phyloP scores from a whole-genome alignment of 2,113 vertebrate genomes.

The Ammodytes dubius region DNA sequence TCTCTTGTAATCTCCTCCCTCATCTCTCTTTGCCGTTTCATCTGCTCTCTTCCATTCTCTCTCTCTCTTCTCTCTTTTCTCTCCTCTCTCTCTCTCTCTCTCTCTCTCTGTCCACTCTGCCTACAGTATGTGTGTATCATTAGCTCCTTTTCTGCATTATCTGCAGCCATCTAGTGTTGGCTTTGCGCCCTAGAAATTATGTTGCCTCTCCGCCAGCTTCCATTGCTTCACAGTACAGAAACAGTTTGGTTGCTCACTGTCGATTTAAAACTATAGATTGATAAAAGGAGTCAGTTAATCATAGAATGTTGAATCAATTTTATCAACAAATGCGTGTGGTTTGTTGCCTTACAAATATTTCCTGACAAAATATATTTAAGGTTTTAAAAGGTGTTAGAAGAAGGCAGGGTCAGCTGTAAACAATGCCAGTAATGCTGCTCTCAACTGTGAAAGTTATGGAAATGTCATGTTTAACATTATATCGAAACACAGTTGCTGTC shows the following conservation, averaged over 20 bases:
- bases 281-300: background rate
- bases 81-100: slow-evolving; percentile 27
- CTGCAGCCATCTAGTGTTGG: slow-evolving; percentile 90
- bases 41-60: too few relatives aligned
- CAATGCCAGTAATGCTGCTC: slow-evolving; percentile 15
- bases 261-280: slow-evolving; percentile 13
- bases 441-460: slow-evolving; percentile 23
- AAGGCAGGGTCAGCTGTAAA: background rate
- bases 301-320: background rate
- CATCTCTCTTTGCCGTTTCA: slow-evolving; percentile 17
- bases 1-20: slow-evolving; percentile 25
- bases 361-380: background rate
- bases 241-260: background rate
- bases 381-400: slow-evolving; percentile 2
- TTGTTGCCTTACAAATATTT: background rate
- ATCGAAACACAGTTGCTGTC: slow-evolving; percentile 35
- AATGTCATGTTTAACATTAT: slow-evolving; percentile 41
- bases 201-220: slow-evolving; percentile 51
- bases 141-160: slow-evolving; percentile 85
- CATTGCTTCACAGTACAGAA: slow-evolving; percentile 42
- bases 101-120: slow-evolving; percentile 48
- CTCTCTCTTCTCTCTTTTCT: slow-evolving; percentile 15
- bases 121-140: slow-evolving; percentile 75
- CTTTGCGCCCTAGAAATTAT: slow-evolving; percentile 82
- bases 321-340: background rate